Conservation (phyloP, 2,113 vertebrate species). For the Tychaedon coryphoeus region DNA sequence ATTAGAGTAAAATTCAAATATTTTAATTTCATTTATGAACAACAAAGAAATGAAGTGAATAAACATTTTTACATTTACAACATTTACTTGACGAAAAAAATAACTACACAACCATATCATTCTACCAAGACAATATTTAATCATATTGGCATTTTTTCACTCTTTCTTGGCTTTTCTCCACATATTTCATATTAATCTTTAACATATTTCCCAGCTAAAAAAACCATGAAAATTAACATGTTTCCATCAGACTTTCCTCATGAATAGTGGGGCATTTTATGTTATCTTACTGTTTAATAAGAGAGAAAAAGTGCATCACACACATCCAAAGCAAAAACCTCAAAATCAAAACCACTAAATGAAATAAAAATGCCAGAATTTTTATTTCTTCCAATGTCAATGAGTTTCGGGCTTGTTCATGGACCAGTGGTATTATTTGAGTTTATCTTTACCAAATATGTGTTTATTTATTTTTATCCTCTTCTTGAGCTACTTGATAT, state of each 20-base stretch:
- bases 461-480: neutral
- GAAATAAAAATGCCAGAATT: neutral
- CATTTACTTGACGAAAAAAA: neutral
- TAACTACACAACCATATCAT: accelerated
- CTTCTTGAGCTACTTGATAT: neutral
- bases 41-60: neutral
- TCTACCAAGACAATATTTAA: neutral
- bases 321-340: neutral
- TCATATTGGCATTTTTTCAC: neutral
- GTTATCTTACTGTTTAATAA: neutral
- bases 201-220: neutral
- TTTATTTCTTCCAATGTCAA: neutral
- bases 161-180: neutral
- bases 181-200: neutral
- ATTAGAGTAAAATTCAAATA: neutral
- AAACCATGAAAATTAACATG: neutral
- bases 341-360: neutral
- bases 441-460: neutral
- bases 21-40: neutral
- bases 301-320: neutral
- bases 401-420: neutral
- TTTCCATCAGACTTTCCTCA: neutral
- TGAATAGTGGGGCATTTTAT: neutral
- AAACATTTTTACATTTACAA: neutral
- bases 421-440: neutral